phyloP scores from a whole-genome alignment of 2,113 vertebrate genomes.

The Nansenia antarctica region DNA sequence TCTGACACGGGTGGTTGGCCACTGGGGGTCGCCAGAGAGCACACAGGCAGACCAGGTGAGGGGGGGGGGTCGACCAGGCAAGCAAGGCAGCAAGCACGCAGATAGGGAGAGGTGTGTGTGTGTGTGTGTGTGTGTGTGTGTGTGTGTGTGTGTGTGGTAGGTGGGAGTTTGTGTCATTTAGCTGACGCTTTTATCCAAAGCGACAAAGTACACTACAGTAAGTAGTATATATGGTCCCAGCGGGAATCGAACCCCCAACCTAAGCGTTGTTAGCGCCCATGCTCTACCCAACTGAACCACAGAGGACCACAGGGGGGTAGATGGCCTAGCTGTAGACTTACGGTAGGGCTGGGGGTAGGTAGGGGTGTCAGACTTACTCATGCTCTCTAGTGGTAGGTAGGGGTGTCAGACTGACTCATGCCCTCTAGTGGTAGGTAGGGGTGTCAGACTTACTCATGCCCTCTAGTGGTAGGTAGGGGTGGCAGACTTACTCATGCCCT shows the following conservation, averaged over 20 bases:
- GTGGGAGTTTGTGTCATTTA: no score
- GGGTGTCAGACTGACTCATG: constrained; percentile 83
- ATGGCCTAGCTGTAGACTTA: no score
- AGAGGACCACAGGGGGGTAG: no score
- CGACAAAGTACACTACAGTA: no score
- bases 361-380: constrained; percentile 8
- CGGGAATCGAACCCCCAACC: no score
- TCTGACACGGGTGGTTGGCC: constrained; percentile 89
- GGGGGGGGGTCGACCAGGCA: no score
- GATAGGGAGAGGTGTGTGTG: not conserved
- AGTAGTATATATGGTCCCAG: no score
- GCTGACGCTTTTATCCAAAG: no score
- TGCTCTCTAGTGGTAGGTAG: constrained; percentile 90
- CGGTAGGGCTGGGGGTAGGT: not conserved
- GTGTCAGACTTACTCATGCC: constrained; percentile 86
- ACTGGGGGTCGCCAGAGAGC: constrained; percentile 67
- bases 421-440: constrained; percentile 90
- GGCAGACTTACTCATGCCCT: constrained; percentile 72
- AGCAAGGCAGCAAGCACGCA: not conserved
- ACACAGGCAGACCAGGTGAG: not conserved
- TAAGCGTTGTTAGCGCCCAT: no score
- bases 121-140: not conserved
- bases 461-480: constrained; percentile 8
- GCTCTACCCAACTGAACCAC: no score
- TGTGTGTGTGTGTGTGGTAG: not conserved